phyloP scores from a whole-genome alignment of 2,113 vertebrate genomes.

The Geococcyx californianus region DNA sequence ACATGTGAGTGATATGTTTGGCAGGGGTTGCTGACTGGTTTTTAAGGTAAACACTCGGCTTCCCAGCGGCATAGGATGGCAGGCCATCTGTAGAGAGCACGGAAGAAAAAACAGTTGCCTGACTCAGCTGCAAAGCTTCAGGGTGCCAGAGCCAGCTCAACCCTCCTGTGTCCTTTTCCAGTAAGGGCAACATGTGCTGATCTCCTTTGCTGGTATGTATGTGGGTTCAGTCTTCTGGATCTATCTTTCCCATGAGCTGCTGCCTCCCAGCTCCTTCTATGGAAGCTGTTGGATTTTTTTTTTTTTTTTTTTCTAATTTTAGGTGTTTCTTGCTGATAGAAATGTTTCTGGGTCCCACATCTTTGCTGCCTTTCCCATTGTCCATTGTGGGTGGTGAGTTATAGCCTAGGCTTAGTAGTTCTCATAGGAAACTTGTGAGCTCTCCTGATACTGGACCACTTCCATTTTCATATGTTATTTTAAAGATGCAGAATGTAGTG shows the following conservation, averaged over 20 bases:
- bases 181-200: neutral
- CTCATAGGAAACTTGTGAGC: neutral
- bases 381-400: neutral
- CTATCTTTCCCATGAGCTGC: neutral
- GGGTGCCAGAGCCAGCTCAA: accelerated
- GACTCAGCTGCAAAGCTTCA: neutral
- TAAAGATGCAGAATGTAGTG: neutral
- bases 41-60: neutral
- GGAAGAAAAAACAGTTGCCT: neutral
- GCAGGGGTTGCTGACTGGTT: neutral
- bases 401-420: neutral
- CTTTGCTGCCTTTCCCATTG: neutral
- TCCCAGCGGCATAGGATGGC: accelerated
- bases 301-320: neutral
- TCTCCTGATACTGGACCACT: neutral
- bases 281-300: neutral
- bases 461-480: neutral
- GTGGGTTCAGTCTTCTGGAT: neutral
- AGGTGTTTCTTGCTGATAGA: neutral
- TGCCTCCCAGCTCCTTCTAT: neutral
- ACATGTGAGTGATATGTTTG: accelerated
- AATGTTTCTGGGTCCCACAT: neutral
- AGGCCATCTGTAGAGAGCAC: neutral
- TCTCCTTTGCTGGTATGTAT: neutral
- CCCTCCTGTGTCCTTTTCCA: neutral